Evolutionary conservation across 1,140 invertebrate genomes (phyloP), one percentile per base, ranked within the genome.

Genomic region (Aphelinus atriplicis): DNA sequence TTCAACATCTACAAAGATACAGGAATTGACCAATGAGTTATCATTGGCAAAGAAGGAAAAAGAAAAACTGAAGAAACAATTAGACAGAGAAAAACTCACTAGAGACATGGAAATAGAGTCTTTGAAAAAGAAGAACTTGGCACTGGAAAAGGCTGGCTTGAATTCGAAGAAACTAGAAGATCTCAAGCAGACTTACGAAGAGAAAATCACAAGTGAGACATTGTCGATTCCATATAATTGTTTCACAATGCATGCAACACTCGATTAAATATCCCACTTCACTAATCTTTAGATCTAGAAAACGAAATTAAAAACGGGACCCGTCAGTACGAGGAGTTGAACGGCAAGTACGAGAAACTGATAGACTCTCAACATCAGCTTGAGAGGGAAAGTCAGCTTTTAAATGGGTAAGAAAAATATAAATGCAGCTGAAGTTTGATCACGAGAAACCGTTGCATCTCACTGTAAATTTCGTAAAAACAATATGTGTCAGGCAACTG

Each of bases 301-400:
- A 87, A 90, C 78, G 90, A 91, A 56, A 78, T 95, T 51, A 89
- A 89, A 53, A 88, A 88, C 43, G 92, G 93, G 81, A 91, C 91
- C 71, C 90, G 93, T 74, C 92, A 94, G 77, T 94, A 94, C 83
- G 92, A 95, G 75, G 94, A 95, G 78, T 86, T 96, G 5, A 95
- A 93, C 47, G 88, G 89, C 2, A 95, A 94, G 84, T 95, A 95
- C 84, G 94, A 95, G 81, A 89, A 93, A 73, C 85, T 97, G n/a
- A 92, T 93, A 81, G 94, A 95, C 83, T 92, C 92, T 65, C 95
- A 95, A 84, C 91, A 93, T 10, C 90, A 93, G 85, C 85, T 95
- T 1, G 92, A 93, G 3, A 92, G 91, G 55, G 94, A 96, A 83
- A 95, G 94, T 79, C 92, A 95, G 89, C 90, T 90, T 56, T 79